Evolutionary conservation across 1,140 invertebrate genomes (phyloP), one percentile per base, ranked within the genome.

Genomic region (Rhagoletis pomonella): DNA sequence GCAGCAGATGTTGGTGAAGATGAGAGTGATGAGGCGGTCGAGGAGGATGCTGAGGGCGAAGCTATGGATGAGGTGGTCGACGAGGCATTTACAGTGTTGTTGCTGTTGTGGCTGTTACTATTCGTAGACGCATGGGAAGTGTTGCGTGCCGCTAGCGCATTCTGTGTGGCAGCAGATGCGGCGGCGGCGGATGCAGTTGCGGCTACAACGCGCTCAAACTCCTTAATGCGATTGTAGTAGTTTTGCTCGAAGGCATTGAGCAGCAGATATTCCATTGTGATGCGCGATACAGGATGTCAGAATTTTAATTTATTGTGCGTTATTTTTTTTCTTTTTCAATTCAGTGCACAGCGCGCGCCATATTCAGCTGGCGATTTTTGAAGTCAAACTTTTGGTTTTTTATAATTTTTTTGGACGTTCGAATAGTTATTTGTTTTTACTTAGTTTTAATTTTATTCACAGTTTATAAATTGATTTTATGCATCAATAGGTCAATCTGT

Each of bases 211-310:
- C 89, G 89, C 59, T 90, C 89, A 42, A 92, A 90, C 89, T 91
- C 90, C 88, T 90, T 91, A 29, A 90, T 90, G 59, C 88, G 90
- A 86, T 89, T 90, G 69, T 90, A 90, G 87, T 90, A 92, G 42
- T 89, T 90, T 69, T 92, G 89, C 89, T 91, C 91, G 47, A 92
- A 92, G 59, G 90, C 90, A 86, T 90, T 91, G 42, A 90, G 88
- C 85, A 90, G 89, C 55, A 91, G 87, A 87, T 91, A 91, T 81
- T 92, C 91, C 90, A 92, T 92, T 59, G 65, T 89, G 73, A 10
- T 73, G 19, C 14, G 64, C 44, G 42, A 6, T 17, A 17, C 1
- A 39, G 14, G 7, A 1, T 9, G 64, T n/a, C 64, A 3, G 19
- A 39, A 39, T 9, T 39, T 2, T 19, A 39, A 55, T 55, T 5